Evolutionary conservation across 2,888 invertebrate genomes (phyloP).

Genomic region (Saturnia pavonia): DNA sequence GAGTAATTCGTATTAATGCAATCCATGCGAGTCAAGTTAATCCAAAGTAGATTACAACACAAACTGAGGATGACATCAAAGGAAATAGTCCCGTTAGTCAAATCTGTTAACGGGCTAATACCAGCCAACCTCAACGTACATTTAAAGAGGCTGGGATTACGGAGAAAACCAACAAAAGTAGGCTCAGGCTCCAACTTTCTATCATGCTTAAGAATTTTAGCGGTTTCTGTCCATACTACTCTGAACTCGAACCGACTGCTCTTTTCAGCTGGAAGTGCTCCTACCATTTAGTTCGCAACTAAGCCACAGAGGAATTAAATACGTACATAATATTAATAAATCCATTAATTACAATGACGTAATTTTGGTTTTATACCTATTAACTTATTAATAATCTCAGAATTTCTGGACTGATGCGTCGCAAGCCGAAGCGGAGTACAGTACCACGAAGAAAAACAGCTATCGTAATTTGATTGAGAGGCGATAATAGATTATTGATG

Average conservation of each 20-base stretch:
- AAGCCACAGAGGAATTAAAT: not conserved
- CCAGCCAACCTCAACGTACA: not conserved
- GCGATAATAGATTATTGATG: not conserved
- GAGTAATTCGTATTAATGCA: too few relatives aligned
- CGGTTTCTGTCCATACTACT: not conserved
- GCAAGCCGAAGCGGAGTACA: not conserved
- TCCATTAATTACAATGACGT: too few relatives aligned
- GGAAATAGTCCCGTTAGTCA: too few relatives aligned
- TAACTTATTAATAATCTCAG: too few relatives aligned
- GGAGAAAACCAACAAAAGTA: not conserved
- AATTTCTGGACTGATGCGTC: too few relatives aligned
- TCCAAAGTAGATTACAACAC: too few relatives aligned
- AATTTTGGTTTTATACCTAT: too few relatives aligned
- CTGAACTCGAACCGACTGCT: not conserved
- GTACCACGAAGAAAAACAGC: not conserved
- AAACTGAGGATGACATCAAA: too few relatives aligned
- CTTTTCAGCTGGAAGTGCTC: not conserved
- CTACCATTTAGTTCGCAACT: not conserved
- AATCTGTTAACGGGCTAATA: not conserved
- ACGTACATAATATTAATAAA: not conserved
- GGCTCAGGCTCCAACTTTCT: not conserved
- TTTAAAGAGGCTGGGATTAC: not conserved
- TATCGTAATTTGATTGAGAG: not conserved
- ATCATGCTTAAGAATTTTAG: not conserved
- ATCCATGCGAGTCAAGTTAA: too few relatives aligned